Conservation (phyloP, 2,888 invertebrate genomes). For the Drosophila hamatofila region DNA sequence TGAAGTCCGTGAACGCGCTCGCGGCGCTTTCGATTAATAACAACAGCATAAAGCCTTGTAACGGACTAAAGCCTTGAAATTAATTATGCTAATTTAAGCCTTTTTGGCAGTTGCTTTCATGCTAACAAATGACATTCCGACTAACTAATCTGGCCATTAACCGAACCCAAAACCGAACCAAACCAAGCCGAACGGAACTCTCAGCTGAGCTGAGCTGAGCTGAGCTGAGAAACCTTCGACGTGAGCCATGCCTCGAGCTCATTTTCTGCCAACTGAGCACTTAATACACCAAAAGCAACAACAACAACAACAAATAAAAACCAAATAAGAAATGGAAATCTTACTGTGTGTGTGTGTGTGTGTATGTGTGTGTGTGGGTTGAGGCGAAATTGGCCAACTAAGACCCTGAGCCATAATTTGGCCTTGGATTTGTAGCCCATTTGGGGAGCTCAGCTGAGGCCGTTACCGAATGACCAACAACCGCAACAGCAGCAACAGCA, state of each 20-base stretch:
- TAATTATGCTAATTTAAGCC: constrained; percentile 76
- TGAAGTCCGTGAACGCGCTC: no score
- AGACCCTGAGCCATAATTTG: constrained; percentile 62
- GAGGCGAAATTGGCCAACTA: constrained; percentile 17
- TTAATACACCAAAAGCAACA: constrained; percentile 46
- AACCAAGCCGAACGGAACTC: constrained; percentile 32
- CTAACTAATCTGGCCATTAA: constrained; percentile 70
- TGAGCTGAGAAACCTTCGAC: constrained; percentile 16
- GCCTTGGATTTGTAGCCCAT: constrained; percentile 64
- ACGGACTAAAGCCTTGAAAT: constrained; percentile 54
- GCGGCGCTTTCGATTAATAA: constrained; percentile 65
- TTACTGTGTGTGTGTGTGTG: constrained; percentile 1
- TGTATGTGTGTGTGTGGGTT: no score
- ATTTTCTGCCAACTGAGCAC: constrained; percentile 60
- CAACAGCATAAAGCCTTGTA: constrained; percentile 34
- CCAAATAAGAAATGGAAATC: constrained; percentile 48
- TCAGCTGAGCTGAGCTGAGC: constrained; percentile 4
- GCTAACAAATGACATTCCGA: constrained; percentile 73
- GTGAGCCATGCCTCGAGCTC: constrained; percentile 24
- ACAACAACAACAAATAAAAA: constrained; percentile 32
- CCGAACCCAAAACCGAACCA: constrained; percentile 48
- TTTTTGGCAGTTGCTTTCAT: constrained; percentile 62
- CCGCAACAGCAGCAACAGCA: constrained; percentile 8
- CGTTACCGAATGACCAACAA: constrained; percentile 51
- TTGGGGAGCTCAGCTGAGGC: constrained; percentile 50